Evolutionary conservation across 2,888 invertebrate species (phyloP).

Genomic region (Agrochola lychnidis): DNA sequence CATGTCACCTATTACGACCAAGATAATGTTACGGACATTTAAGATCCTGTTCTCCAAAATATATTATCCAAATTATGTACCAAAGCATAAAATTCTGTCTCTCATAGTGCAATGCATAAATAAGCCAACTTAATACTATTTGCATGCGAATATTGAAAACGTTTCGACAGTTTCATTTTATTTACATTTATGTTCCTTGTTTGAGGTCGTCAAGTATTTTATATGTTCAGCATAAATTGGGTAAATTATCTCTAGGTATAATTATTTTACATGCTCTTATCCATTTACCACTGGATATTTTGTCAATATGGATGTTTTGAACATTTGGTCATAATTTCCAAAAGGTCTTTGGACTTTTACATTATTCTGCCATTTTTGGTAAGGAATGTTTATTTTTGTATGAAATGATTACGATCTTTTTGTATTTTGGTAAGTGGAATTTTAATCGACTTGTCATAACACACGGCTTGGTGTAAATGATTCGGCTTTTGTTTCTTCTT

Average conservation of each 20-base stretch:
- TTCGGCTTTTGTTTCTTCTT: slow-evolving; percentile 4
- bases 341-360: slow-evolving; percentile 34
- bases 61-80: slow-evolving; percentile 42
- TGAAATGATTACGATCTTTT: slow-evolving; percentile 23
- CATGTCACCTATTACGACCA: slow-evolving; percentile 26
- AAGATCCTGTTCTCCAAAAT: slow-evolving; percentile 52
- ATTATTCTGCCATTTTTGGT: not conserved
- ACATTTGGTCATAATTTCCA: slow-evolving; percentile 13
- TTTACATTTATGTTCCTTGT: slow-evolving; percentile 35
- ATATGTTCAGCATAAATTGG: slow-evolving; percentile 43
- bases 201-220: slow-evolving; percentile 58
- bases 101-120: slow-evolving; percentile 33
- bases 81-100: slow-evolving; percentile 30
- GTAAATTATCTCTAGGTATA: slow-evolving; percentile 29
- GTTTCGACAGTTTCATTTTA: slow-evolving; percentile 35
- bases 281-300: slow-evolving; percentile 11
- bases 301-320: not conserved
- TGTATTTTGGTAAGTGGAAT: slow-evolving; percentile 31
- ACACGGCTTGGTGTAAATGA: not conserved
- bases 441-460: slow-evolving; percentile 23
- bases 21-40: slow-evolving; percentile 50
- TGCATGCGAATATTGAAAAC: slow-evolving; percentile 43
- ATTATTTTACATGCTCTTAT: slow-evolving; percentile 41
- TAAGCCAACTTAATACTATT: slow-evolving; percentile 26
- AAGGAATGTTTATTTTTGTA: slow-evolving; percentile 38